Base-by-base conservation (phyloP, 2,888 invertebrate genomes). In the Melanostoma scalare region DNA sequence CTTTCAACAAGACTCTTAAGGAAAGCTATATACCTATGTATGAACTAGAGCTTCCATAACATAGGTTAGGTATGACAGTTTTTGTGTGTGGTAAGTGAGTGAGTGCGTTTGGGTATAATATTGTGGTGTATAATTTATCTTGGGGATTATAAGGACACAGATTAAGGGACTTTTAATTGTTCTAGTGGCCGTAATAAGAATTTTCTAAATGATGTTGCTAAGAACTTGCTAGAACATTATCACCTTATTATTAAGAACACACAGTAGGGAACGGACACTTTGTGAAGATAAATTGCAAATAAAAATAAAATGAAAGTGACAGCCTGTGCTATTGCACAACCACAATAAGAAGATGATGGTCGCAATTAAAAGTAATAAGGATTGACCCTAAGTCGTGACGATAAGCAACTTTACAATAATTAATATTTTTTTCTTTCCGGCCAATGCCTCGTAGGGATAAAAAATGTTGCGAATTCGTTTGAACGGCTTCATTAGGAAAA, bases 101-200 rank as follows among this genome's bases (percentile, higher is more conserved):
- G 5, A 30, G 33, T 46, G 44, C 42, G 30, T 46, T 46, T 10
- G n/a, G 42, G 33, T 42, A 10, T 60, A 8, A 60, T 8, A 46
- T 46, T 60, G 60, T 60, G 44, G 31, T 74, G 44, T 63, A 40
- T 42, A 58, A 72, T 76, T 81, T 76, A 55, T 81, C 76, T 81
- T 36, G 33, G 55, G 63, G 67, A 81, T 65, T 65, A 71, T 46
- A 65, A 42, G 48, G 44, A 81, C 60, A 72, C 50, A 53, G 55
- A 75, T 76, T 71, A 50, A 65, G 71, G 44, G 71, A 65, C 55
- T 67, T 81, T 81, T 76, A 75, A 80, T 75, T 75, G 75, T 75
- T 38, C 75, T 30, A 71, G 42, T 61, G 58, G 63, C 35, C 52
- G 52, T 77, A 42, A 71, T 10, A 44, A 65, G 58, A 58, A 78